Evolutionary conservation across 2,113 vertebrate species (phyloP), one percentile per base, ranked within the genome.

Genomic region (Cyphomyrus plagiostoma): DNA sequence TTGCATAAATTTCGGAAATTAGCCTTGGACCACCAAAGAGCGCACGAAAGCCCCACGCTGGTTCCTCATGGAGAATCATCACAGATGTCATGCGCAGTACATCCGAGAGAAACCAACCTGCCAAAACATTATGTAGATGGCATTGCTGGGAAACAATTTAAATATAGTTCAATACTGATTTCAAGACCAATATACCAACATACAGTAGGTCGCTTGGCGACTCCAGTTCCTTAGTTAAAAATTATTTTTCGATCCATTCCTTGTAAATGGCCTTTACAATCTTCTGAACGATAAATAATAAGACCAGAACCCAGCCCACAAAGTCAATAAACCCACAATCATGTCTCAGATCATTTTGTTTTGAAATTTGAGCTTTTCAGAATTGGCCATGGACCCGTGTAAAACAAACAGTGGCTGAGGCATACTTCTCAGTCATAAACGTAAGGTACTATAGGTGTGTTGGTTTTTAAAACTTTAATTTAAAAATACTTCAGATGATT

Each of bases 401-500:
- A 53, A 35, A 86, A 13, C 7, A 35, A n/a, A 66, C 19, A 88
- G 8, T 83, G 80, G 13, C 23, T 39, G 62, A 77, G 35, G 19
- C 35, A 80, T 2, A 80, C 42, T 35, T 5, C 23, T 23, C 66
- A 88, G 39, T 88, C 4, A 88, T 66, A n/a, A 87, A 52, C 23
- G 30, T 30, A 87, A 87, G 45, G 13, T 87, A 62, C 17, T 70
- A 26, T 84, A 87, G 58, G 46, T 83, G 62, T 17, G 56, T 50
- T 6, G 10, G 42, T 70, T 90, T 84, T 58, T 89, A 89, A 83
- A 5, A 70, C 56, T 89, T 89, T 87, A 74, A 84, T 84, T 83
- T 85, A 86, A 66, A 89, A 89, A 89, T 89, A 88, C 53, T 88
- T 80, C 48, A 89, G 23, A n/a, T 58, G 19, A 39, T 90, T 91